Conservation (phyloP, 1,140 invertebrate genomes). For the Theocolax elegans region DNA sequence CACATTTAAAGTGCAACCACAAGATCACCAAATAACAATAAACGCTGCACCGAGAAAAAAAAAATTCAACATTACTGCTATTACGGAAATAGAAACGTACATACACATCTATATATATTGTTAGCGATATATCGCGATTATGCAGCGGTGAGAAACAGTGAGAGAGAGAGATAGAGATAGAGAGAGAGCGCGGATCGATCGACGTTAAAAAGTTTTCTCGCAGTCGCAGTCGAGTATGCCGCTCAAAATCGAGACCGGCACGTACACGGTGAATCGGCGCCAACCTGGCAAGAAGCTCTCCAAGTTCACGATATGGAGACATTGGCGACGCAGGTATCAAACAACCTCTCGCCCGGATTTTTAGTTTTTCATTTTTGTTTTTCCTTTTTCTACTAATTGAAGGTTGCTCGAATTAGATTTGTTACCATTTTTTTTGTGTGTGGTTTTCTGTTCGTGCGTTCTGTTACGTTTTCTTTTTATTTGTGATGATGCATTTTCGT, state of each 20-base stretch:
- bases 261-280: conserved; percentile 60
- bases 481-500: no score
- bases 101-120: no score
- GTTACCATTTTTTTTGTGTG: no score
- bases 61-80: no score
- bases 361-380: neutral
- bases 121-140: no score
- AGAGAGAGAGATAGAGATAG: conserved; percentile 37
- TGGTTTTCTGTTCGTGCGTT: no score
- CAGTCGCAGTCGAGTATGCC: conserved; percentile 53
- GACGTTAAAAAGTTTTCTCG: neutral
- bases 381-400: neutral
- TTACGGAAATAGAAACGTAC: no score
- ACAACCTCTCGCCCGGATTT: neutral
- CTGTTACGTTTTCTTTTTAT: no score
- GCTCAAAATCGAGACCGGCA: conserved; percentile 64
- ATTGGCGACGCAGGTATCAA: conserved; percentile 64
- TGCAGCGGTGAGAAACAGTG: conserved; percentile 32
- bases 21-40: no score
- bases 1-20: no score
- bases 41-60: no score
- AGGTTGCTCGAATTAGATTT: no score
- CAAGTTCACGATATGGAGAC: conserved; percentile 63
- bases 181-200: conserved; percentile 17
- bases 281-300: conserved; percentile 50